phyloP scores from a whole-genome alignment of 2,113 vertebrate species.

The Sarotherodon lohbergeri region DNA sequence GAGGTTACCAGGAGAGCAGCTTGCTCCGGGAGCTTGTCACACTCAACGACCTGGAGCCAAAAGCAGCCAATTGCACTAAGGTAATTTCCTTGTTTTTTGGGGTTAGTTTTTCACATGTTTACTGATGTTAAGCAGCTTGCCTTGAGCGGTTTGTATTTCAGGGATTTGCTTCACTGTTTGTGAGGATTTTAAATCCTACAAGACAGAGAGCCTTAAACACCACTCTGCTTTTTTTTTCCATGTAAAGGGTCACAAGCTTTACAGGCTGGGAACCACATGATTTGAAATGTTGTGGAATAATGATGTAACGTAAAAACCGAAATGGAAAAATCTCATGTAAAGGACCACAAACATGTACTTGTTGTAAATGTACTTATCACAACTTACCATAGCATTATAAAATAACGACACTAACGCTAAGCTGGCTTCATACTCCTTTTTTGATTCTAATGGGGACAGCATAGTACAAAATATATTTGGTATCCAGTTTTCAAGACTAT shows the following conservation, averaged over 20 bases:
- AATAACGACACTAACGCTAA: background rate
- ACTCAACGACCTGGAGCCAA: conserved; percentile 92
- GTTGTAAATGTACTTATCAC: background rate
- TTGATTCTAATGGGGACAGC: background rate
- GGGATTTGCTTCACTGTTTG: background rate
- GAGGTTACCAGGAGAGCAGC: conserved; percentile 97
- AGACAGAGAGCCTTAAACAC: background rate
- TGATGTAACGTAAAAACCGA: background rate
- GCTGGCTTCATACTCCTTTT: background rate
- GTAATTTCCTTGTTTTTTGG: conserved; percentile 53
- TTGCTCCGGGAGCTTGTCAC: conserved; percentile 94
- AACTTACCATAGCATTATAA: background rate
- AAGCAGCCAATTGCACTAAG: conserved; percentile 99
- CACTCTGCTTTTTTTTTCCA: background rate
- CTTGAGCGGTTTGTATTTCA: background rate
- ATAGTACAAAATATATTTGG: background rate
- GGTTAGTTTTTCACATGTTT: background rate
- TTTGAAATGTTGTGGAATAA: background rate
- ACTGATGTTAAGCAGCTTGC: background rate
- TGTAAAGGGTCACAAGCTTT: background rate
- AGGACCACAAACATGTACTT: background rate
- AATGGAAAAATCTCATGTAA: background rate
- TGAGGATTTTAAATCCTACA: background rate
- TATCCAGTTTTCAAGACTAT: background rate
- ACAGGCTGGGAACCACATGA: background rate